Percentiles rank a stretch among this genome's conserved stretches.
These are phyloP conservation scores for Cottoperca gobio DNA, from an alignment of 2,797 vertebrate genomes.

Conservation along the genomic window DNA sequence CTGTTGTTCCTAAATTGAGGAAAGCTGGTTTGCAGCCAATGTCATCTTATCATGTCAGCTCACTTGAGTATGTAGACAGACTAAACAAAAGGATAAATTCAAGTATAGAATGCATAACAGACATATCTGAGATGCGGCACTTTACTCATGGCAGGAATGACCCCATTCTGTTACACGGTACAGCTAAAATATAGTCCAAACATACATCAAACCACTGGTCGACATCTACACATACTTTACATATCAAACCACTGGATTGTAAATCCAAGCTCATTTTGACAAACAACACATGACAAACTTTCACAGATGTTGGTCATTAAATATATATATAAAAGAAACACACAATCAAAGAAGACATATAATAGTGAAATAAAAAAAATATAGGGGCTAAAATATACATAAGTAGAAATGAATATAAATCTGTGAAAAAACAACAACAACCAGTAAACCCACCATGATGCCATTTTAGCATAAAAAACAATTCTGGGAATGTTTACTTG, in stretches of 20 bases:
- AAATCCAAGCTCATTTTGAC: background rate
- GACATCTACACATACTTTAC: background rate
- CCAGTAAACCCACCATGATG: background rate
- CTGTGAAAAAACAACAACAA: background rate
- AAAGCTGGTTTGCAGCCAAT: slow-evolving; percentile 28
- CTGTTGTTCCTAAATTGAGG: slow-evolving; percentile 70
- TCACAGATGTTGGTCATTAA: background rate
- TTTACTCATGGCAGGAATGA: slow-evolving; percentile 10
- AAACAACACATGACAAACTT: background rate
- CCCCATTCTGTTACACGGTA: background rate
- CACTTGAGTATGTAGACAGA: slow-evolving; percentile 19
- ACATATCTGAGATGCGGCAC: background rate
- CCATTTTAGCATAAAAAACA: background rate
- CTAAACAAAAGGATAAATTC: slow-evolving; percentile 18
- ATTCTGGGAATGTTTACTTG: background rate
- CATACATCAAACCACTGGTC: slow-evolving; percentile 4
- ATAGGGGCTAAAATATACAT: too few relatives aligned
- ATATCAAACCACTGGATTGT: background rate
- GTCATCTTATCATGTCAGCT: slow-evolving; percentile 19
- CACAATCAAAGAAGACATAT: too few relatives aligned
- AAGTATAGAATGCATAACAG: slow-evolving; percentile 18
- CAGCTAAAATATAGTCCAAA: background rate
- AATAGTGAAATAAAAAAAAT: too few relatives aligned
- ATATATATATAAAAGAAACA: too few relatives aligned
- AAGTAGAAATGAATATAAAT: too few relatives aligned